Conservation (phyloP, 2,113 vertebrate species). For the Passer montanus region DNA sequence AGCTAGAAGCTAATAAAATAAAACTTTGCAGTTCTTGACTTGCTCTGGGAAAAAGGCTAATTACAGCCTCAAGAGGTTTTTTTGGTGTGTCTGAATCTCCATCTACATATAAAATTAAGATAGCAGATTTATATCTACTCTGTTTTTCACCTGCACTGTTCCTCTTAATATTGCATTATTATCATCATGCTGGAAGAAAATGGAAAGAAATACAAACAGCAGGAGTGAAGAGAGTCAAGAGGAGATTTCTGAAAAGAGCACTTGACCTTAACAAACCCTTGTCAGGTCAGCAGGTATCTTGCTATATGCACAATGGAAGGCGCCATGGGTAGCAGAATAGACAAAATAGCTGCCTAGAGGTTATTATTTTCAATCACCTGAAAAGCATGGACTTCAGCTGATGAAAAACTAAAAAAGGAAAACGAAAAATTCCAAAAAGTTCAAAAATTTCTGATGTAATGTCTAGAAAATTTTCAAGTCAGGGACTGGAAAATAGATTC, state of each 20-base stretch:
- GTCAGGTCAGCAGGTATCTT: not conserved
- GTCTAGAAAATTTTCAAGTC: not conserved
- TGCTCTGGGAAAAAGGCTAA: not conserved
- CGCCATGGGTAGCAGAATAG: fast-evolving
- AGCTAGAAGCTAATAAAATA: not conserved
- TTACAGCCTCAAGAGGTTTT: not conserved
- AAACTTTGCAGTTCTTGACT: not conserved
- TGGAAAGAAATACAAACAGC: not conserved
- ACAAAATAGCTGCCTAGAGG: not conserved
- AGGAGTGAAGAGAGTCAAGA: not conserved
- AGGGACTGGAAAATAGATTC: not conserved
- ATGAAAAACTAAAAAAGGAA: not conserved
- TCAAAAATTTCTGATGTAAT: not conserved
- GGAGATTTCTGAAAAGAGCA: not conserved
- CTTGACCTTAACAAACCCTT: not conserved
- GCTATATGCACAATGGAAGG: not conserved
- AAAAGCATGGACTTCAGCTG: not conserved
- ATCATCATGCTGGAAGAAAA: not conserved
- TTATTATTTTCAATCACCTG: not conserved
- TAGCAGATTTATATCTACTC: not conserved
- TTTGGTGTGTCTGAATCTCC: not conserved
- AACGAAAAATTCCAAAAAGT: not conserved
- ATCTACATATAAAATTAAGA: not conserved
- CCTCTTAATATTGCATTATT: not conserved
- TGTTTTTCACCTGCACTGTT: not conserved